phyloP scores from a whole-genome alignment of 1,140 invertebrate genomes.

The Chrysomallon squamiferum region DNA sequence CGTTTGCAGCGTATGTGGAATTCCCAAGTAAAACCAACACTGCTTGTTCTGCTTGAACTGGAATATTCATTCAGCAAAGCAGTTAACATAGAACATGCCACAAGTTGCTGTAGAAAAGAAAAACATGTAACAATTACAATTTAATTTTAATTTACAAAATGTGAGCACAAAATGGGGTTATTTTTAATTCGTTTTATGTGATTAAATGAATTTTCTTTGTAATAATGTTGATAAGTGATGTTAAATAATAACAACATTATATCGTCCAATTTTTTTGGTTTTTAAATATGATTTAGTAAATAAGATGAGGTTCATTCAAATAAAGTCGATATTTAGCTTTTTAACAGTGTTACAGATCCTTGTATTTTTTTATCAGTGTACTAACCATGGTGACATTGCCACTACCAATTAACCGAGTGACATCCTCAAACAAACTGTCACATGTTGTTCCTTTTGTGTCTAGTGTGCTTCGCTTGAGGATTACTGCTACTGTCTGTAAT shows the following conservation, averaged over 20 bases:
- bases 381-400: constrained; percentile 68
- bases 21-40: constrained; percentile 86
- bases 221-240: no score
- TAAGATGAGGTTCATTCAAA: no score
- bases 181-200: no score
- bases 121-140: background rate
- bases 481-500: constrained; percentile 78
- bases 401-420: constrained; percentile 74
- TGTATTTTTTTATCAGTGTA: background rate
- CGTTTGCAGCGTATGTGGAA: constrained; percentile 84
- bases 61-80: constrained; percentile 88
- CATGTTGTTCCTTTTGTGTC: constrained; percentile 75
- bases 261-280: no score
- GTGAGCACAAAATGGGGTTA: no score
- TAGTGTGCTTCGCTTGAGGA: constrained; percentile 81
- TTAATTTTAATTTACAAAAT: no score
- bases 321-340: no score
- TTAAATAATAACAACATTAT: no score
- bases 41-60: constrained; percentile 81
- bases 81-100: constrained; percentile 82
- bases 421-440: constrained; percentile 74
- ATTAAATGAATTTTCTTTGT: no score
- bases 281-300: no score
- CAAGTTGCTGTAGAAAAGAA: constrained; percentile 59
- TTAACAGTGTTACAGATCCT: no score